These are phyloP conservation scores for Paramormyrops kingsleyae DNA, from an alignment of 2,113 vertebrate genomes.

Conservation along the genomic window DNA sequence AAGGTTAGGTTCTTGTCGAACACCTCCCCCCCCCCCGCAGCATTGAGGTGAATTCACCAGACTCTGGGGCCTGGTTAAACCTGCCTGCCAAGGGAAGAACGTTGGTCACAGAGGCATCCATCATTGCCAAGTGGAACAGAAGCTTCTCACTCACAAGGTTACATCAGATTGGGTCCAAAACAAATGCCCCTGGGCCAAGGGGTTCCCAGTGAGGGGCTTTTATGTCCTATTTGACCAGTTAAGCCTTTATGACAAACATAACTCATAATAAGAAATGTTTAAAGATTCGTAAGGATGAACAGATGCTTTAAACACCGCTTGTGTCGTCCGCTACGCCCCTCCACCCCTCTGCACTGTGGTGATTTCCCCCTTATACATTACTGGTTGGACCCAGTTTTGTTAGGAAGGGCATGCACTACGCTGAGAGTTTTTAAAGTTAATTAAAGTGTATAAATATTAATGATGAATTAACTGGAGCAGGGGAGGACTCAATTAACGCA, in stretches of 20 bases:
- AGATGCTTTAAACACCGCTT: not conserved
- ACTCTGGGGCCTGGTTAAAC: not conserved
- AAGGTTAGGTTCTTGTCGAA: not conserved
- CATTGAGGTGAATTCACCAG: not conserved
- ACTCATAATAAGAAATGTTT: not conserved
- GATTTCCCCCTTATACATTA: not conserved
- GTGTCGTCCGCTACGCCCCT: not conserved
- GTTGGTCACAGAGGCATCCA: not conserved
- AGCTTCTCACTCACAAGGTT: not conserved
- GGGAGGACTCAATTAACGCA: not conserved
- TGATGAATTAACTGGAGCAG: not conserved
- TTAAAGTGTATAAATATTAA: conserved; percentile 7
- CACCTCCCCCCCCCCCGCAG: not conserved
- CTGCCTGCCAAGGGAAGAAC: not conserved
- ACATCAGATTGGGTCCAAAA: not conserved
- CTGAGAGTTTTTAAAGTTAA: not conserved
- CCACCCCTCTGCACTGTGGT: not conserved
- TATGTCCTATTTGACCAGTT: not conserved
- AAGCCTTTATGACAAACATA: not conserved
- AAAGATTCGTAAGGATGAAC: not conserved
- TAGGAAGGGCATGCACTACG: not conserved
- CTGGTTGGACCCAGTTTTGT: not conserved
- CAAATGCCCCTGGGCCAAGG: not conserved
- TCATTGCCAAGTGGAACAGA: not conserved
- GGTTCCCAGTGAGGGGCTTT: not conserved